Conservation (phyloP, 2,113 vertebrate genomes). For the Misgurnus anguillicaudatus region DNA sequence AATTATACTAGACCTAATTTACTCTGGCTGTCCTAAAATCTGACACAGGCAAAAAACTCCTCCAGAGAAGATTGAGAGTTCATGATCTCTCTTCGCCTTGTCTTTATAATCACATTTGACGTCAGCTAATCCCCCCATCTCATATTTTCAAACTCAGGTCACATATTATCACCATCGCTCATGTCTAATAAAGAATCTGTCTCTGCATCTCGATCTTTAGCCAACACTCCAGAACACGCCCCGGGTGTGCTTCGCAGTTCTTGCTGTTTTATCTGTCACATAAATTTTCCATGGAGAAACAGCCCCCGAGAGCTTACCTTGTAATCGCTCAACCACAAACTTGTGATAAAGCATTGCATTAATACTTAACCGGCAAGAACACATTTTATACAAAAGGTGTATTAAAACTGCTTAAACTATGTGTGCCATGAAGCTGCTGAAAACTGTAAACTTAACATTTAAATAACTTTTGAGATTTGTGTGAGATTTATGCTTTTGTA, state of each 20-base stretch:
- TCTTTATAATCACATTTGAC: constrained; percentile 16
- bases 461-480: neutral
- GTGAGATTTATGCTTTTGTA: neutral
- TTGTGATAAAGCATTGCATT: neutral
- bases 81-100: constrained; percentile 15
- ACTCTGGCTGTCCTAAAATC: neutral
- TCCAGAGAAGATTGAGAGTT: neutral
- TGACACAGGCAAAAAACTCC: neutral
- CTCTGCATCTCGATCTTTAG: constrained; percentile 25
- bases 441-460: neutral
- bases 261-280: constrained; percentile 1
- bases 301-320: neutral
- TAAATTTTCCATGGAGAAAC: neutral
- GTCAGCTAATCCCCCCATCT: constrained; percentile 15
- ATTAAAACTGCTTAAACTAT: neutral
- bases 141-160: constrained; percentile 19
- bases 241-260: neutral
- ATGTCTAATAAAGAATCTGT: constrained; percentile 28
- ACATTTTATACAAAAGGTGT: neutral
- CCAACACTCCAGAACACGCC: neutral
- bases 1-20: constrained; percentile 52
- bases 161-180: constrained; percentile 30
- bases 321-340: neutral
- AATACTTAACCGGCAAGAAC: neutral
- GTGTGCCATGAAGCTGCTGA: neutral